Base-by-base conservation (phyloP, 2,797 vertebrate species). In the Phrynocephalus forsythii region DNA sequence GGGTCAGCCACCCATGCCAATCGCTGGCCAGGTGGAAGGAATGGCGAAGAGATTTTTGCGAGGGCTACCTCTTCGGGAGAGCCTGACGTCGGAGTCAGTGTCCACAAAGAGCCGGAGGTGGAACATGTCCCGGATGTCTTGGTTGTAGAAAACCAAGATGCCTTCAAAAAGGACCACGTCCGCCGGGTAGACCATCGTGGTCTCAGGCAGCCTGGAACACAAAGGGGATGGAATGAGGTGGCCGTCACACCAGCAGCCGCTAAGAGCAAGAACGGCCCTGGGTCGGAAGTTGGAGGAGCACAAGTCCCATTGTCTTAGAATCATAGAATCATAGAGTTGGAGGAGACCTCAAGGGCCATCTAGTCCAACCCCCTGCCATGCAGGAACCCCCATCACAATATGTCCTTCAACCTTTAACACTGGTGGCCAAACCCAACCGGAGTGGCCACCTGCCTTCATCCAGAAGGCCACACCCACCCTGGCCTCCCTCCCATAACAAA, bases 71-170 rank as follows among this genome's bases (percentile, higher is more conserved):
- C 98, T 97, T 76, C 98, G 98, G 48, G 99, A 99, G 91, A 99
- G 97, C 90, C 98, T 95, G 22, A 99, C 98, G 0, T 99, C 99
- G 0, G 99, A 99, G 94, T 99, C 99, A 0, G 98, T 99, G 96
- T 99, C 99, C 73, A 99, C 99, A 0, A 99, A 99, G 72, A 99
- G 97, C 30, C 99, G 99, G 94, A 99, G 98, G 84, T 99, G 98
- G 94, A 99, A 99, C 98, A 99, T 99, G 87, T 99, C 98, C 4
- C 98, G 95, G 86, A 99, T 98, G 94, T 98, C 97, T 87, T 98
- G 98, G 0, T 96, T 97, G 94, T 99, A 99, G 96, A 99, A 99
- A 33, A 98, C 98, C 82, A 99, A 96, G 93, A 99, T 99, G 24
- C 99, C 99, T 92, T 99, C 99, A 0, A 99, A 98, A 67, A 99